Evolutionary conservation across 2,888 invertebrate species (phyloP), one percentile per base, ranked within the genome.

Genomic region (Ochropleura leucogaster): DNA sequence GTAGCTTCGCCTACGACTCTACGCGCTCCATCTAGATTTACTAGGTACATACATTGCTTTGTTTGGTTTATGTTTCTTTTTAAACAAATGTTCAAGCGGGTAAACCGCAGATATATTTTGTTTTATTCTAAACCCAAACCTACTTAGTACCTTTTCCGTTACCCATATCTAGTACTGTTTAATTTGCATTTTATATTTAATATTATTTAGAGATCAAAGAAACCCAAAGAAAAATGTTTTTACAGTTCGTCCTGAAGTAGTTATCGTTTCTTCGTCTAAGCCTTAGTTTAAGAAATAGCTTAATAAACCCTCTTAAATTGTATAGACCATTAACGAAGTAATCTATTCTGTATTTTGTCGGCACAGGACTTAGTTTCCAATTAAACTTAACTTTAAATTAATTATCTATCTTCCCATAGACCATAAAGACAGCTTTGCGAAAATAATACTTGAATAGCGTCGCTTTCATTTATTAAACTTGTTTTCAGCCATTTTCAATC

Each of bases 331-430:
- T 69, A 72, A 59, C 66, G 55, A 60, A 77, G 53, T 53, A 73
- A 77, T 77, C 53, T 69, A 77, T 73, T 80, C 67, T 18, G 30
- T 68, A 66, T 68, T 55, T 46, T 59, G 51, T 68, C 55, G 63
- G 66, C 20, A 49, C 53, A 44, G 60, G n/a, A 55, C 53, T 76
- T 65, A 67, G 63, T 67, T 82, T 77, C 12, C 47, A 12, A 72
- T 16, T 80, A 12, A 82, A 18, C 60, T 69, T 10, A 72, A 69
- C 60, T 49, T 82, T 66, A 62, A 72, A 82, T 77, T 82, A 67
- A 82, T 73, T 77, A 62, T 68, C 49, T 46, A 44, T 77, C 12
- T 82, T 67, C 53, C 72, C 65, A 72, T 72, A 30, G 46, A 72
- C 55, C 62, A 10, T 57, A 68, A 66, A 72, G 68, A 30, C 16